Conservation (phyloP, 2,113 vertebrate genomes). For the Perca schrenkii region DNA sequence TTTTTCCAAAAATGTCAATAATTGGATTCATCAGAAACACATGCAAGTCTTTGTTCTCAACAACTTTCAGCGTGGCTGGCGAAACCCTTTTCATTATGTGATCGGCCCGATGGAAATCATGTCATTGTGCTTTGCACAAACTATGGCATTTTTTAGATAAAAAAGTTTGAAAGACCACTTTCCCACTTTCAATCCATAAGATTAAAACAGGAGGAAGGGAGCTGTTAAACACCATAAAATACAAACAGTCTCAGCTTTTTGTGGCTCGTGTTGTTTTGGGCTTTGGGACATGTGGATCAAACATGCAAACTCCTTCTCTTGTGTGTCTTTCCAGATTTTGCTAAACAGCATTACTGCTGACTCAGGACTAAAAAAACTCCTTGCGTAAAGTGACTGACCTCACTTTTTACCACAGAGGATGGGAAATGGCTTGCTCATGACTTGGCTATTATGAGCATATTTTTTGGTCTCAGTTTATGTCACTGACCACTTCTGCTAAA, state of each 20-base stretch:
- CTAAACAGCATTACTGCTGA: conserved; percentile 46
- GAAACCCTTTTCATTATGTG: conserved; percentile 7
- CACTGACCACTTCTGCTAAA: conserved; percentile 34
- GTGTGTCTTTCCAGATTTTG: conserved; percentile 9
- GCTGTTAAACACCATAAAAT: not conserved
- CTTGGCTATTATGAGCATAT: conserved; percentile 28
- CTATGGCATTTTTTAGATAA: not conserved
- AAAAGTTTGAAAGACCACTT: not conserved
- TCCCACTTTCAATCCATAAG: not conserved
- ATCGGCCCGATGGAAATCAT: not conserved
- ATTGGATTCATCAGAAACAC: conserved; percentile 63
- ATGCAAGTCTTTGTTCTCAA: conserved; percentile 42
- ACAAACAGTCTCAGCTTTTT: not conserved
- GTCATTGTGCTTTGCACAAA: not conserved
- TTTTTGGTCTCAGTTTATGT: conserved; percentile 20
- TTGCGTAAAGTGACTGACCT: conserved; percentile 41
- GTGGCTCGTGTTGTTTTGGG: not conserved
- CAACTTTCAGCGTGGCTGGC: conserved; percentile 8
- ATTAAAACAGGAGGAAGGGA: not conserved
- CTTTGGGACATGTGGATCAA: not conserved
- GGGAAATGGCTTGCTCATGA: conserved; percentile 53
- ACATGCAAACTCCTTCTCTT: not conserved
- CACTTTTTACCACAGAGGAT: conserved; percentile 51
- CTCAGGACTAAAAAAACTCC: conserved; percentile 28
- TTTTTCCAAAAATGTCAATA: conserved; percentile 55